Evolutionary conservation across 2,113 vertebrate species (phyloP).

Genomic region (Clupea harengus): DNA sequence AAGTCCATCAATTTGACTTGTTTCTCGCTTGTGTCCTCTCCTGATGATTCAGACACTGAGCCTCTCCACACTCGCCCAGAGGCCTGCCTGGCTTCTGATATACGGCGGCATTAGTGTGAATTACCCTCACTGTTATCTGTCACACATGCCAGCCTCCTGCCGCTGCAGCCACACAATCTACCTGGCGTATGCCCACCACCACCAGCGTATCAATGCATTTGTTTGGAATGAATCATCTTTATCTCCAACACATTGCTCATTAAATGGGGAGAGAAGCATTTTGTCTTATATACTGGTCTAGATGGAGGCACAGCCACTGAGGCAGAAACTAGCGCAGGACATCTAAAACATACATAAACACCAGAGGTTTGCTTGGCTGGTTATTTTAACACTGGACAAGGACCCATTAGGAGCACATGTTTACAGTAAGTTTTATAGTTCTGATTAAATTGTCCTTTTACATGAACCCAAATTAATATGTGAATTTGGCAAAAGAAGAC

Average conservation of each 20-base stretch:
- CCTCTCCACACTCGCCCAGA: conserved; percentile 11
- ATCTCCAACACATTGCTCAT: conserved; percentile 40
- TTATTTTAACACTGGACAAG: no score
- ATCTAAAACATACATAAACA: background rate
- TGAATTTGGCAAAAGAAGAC: no score
- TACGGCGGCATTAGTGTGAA: conserved; percentile 43
- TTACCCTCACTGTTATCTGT: conserved; percentile 40
- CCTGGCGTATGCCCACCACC: conserved; percentile 30
- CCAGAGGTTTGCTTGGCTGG: background rate
- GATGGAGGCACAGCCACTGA: background rate
- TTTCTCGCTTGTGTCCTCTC: background rate
- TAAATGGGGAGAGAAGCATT: conserved; percentile 23
- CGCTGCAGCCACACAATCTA: conserved; percentile 27
- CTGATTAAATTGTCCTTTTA: no score
- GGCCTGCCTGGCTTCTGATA: conserved; percentile 23
- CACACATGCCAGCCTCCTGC: conserved; percentile 33
- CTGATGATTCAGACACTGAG: background rate
- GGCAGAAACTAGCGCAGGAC: background rate
- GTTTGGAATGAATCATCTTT: conserved; percentile 40
- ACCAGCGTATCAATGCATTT: conserved; percentile 22
- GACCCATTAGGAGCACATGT: no score
- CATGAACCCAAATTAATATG: no score
- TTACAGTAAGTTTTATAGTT: no score
- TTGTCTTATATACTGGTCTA: conserved; percentile 26
- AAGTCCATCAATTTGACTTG: background rate